phyloP scores from a whole-genome alignment of 2,888 invertebrate genomes.

The Mycalesis mineus region DNA sequence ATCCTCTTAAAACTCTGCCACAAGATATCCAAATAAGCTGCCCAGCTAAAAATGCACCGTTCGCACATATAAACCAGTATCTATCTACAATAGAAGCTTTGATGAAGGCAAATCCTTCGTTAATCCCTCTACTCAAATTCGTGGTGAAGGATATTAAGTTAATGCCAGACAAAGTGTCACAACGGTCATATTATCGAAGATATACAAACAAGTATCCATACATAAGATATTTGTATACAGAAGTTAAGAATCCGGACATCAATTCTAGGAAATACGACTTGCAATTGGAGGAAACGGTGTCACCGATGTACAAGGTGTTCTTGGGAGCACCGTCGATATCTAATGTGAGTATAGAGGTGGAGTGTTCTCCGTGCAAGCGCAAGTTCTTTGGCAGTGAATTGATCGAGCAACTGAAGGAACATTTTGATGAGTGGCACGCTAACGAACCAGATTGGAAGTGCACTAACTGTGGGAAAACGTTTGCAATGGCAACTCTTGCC shows the following conservation, averaged over 20 bases:
- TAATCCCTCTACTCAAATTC: slow-evolving; percentile 22
- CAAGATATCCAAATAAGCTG: slow-evolving; percentile 25
- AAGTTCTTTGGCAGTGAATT: slow-evolving; percentile 31
- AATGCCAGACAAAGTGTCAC: slow-evolving; percentile 15
- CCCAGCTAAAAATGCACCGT: not conserved
- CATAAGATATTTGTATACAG: slow-evolving; percentile 43
- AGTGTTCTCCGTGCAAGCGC: slow-evolving; percentile 42
- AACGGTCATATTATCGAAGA: slow-evolving; percentile 17
- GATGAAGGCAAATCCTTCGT: not conserved
- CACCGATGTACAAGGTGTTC: slow-evolving; percentile 36
- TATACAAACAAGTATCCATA: slow-evolving; percentile 43
- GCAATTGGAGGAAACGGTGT: slow-evolving; percentile 46
- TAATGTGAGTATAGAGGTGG: slow-evolving; percentile 33
- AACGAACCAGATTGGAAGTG: slow-evolving; percentile 49
- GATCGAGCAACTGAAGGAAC: slow-evolving; percentile 31
- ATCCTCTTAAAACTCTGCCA: slow-evolving; percentile 15
- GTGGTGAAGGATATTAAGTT: slow-evolving; percentile 19
- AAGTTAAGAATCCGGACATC: slow-evolving; percentile 24
- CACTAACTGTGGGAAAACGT: slow-evolving; percentile 36
- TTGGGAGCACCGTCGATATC: slow-evolving; percentile 15
- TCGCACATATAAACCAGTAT: not conserved
- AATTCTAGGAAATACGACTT: slow-evolving; percentile 39
- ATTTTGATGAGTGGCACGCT: slow-evolving; percentile 42
- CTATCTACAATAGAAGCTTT: slow-evolving; percentile 7
- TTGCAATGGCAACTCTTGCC: slow-evolving; percentile 35